Percentiles rank a stretch among this genome's conserved stretches.
phyloP scores from a whole-genome alignment of 2,113 vertebrate genomes.

The Ivindomyrus marchei region DNA sequence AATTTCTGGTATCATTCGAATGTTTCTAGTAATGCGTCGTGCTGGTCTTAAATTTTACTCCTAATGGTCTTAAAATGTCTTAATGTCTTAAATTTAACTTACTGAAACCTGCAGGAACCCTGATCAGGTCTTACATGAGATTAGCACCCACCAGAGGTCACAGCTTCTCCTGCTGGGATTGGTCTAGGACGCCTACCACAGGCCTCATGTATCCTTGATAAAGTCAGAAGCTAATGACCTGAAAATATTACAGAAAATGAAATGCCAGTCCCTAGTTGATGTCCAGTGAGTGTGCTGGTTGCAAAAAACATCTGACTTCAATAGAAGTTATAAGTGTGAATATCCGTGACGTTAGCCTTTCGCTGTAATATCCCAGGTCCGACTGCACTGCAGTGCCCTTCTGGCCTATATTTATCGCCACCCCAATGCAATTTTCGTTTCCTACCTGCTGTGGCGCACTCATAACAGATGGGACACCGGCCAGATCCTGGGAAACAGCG shows the following conservation, averaged over 20 bases:
- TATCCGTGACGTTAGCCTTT: not conserved
- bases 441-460: not conserved
- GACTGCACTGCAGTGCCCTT: not conserved
- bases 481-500: not conserved
- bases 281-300: not conserved
- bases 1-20: no score
- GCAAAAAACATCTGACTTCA: not conserved
- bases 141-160: not conserved
- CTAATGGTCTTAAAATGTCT: no score
- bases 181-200: constrained; percentile 55
- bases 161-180: constrained; percentile 80
- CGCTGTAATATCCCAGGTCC: not conserved
- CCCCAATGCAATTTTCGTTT: not conserved
- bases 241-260: not conserved
- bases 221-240: not conserved
- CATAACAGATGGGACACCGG: not conserved
- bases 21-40: no score
- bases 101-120: no score
- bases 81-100: no score
- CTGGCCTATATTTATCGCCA: not conserved
- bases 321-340: not conserved
- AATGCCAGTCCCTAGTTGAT: not conserved
- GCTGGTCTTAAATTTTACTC: no score
- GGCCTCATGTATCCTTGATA: not conserved
- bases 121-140: not conserved